phyloP scores from a whole-genome alignment of 2,113 vertebrate genomes.

The Erythrolamprus reginae region DNA sequence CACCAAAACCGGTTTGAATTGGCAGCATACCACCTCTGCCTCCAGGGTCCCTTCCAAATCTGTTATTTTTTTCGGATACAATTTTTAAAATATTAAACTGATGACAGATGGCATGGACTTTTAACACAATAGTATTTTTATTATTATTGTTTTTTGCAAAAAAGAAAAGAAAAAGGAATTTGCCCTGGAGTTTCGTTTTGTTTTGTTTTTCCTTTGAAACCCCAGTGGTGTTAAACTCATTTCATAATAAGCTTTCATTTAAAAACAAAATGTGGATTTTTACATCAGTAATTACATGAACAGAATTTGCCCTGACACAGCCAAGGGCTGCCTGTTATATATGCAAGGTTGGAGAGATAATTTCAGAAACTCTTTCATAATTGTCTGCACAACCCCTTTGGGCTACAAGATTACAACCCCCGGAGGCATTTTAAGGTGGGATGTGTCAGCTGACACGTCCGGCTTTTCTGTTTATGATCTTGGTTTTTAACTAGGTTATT shows the following conservation, averaged over 20 bases:
- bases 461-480: background rate
- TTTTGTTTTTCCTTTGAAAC: background rate
- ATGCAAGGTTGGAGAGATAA: background rate
- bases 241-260: conserved; percentile 22
- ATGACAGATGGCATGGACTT: background rate
- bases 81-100: background rate
- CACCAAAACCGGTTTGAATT: too few relatives aligned
- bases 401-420: background rate
- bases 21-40: too few relatives aligned
- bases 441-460: background rate
- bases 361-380: background rate
- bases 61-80: too few relatives aligned
- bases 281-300: background rate
- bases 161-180: conserved; percentile 4
- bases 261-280: background rate
- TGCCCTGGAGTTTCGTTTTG: background rate
- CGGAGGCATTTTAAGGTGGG: background rate
- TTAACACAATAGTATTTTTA: background rate
- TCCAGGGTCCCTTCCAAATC: too few relatives aligned
- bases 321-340: background rate
- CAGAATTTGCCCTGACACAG: conserved; percentile 8
- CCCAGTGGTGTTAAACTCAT: background rate
- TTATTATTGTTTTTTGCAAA: background rate
- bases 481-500: background rate
- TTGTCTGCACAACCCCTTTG: background rate